Conservation (phyloP, 2,797 vertebrate genomes). For the Gallinago stenura region DNA sequence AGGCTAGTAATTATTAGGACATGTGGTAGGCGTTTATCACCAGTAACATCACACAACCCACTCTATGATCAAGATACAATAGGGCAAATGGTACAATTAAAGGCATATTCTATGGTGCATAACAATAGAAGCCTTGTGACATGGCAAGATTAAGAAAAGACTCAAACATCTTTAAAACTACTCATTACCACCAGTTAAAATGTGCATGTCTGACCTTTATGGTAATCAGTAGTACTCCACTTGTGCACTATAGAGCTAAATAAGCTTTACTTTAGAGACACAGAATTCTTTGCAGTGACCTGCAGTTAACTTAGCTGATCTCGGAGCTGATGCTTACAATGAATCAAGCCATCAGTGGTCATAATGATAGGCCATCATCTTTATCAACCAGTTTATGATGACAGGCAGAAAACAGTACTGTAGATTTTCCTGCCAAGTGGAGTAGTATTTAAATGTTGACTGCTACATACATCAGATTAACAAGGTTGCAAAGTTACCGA, state of each 20-base stretch:
- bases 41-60: constrained; percentile 74
- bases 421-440: constrained; percentile 53
- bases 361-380: constrained; percentile 77
- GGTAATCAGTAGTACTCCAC: constrained; percentile 79
- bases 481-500: constrained; percentile 73
- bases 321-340: constrained; percentile 62
- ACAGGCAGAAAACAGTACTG: constrained; percentile 65
- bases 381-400: constrained; percentile 74
- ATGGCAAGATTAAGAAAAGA: constrained; percentile 83
- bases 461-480: constrained; percentile 75
- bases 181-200: constrained; percentile 84
- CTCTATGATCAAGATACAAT: constrained; percentile 80
- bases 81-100: constrained; percentile 85
- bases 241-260: constrained; percentile 74
- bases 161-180: constrained; percentile 85
- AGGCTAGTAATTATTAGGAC: constrained; percentile 83
- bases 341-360: constrained; percentile 76
- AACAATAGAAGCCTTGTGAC: constrained; percentile 84
- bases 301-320: constrained; percentile 78
- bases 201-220: constrained; percentile 85
- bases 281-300: constrained; percentile 77
- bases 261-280: constrained; percentile 79
- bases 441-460: constrained; percentile 73
- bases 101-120: constrained; percentile 81
- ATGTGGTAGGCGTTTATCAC: constrained; percentile 79